These are phyloP conservation scores for Polypterus bichir DNA, from an alignment of 2,113 vertebrate genomes.

Conservation along the genomic window DNA sequence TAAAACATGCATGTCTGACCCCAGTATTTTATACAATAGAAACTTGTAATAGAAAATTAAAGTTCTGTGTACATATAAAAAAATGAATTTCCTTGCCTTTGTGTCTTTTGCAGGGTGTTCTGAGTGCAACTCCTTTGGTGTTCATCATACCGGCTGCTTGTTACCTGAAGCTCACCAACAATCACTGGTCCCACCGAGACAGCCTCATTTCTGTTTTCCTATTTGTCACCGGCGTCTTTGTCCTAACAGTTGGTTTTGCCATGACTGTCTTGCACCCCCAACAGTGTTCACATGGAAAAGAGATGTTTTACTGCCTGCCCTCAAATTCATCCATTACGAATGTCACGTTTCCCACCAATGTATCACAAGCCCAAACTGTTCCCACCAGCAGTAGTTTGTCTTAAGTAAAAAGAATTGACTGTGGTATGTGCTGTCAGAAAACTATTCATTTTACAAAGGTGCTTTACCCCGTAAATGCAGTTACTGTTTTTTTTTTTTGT, in stretches of 20 bases:
- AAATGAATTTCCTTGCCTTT: conserved; percentile 1
- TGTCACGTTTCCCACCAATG: conserved; percentile 31
- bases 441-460: too few species aligned
- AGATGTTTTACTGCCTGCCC: conserved; percentile 78
- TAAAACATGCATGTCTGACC: too few species aligned
- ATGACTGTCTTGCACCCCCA: conserved; percentile 63
- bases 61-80: too few species aligned
- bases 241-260: conserved; percentile 70
- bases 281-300: conserved; percentile 74
- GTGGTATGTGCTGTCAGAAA: too few species aligned
- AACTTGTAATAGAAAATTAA: too few species aligned
- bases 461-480: too few species aligned
- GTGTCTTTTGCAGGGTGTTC: conserved; percentile 56
- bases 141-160: conserved; percentile 87
- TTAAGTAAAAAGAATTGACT: too few species aligned
- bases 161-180: conserved; percentile 70
- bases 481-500: too few species aligned
- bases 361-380: conserved; percentile 9
- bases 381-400: too few species aligned
- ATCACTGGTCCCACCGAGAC: conserved; percentile 62
- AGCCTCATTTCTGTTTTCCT: conserved; percentile 59
- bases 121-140: conserved; percentile 79
- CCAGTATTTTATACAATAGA: too few species aligned
- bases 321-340: conserved; percentile 51
- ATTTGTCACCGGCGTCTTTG: conserved; percentile 57